Base-by-base conservation (phyloP, 1,140 invertebrate species). In the Aporrectodea caliginosa region DNA sequence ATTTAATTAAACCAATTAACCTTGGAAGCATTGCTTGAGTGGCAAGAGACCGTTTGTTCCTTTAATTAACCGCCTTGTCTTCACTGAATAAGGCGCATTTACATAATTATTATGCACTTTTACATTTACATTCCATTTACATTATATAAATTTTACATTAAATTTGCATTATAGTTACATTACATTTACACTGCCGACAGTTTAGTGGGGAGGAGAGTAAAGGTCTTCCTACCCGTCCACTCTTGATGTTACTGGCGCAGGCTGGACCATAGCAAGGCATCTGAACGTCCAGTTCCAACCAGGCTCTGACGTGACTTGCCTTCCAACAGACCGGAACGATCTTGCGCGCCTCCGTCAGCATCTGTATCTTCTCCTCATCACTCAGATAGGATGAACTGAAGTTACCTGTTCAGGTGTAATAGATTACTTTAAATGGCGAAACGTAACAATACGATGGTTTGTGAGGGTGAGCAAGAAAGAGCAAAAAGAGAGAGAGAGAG, bases 231-330 rank as follows among this genome's bases (percentile, higher is more conserved):
- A 94, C 95, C 91, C 96, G 97, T 83, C 95, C 95, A 87, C 95
- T 96, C 86, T 97, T 96, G 72, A 98, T 92, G 87, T 97, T 97
- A 85, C 96, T 94, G 29, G 94, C 93, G 86, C 95, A 96, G 77
- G 92, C 90, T 16, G 93, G 92, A 0, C 94, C 94, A 84, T 97
- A 97, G 83, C 96, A 94, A 0, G 95, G 94, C 95, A 98, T 96
- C 29, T 94, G 95, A 1, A 98, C 90, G 0, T 94, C 94, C 29
- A 97, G 92, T 88, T 97, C 95, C 58, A 97, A 88, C 95, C 95
- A 98, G 0, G 95, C 94, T 16, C 96, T 91, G 68, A 98, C 95
- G 70, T 95, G 95, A 0, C 93, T 93, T 29, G 95, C 95, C 81
- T 94, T 91, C 95, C 95, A 98, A 84, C 93, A 90, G 81, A 58